A percentile compares a stretch with the other conserved stretches of the same genome.
Conservation (phyloP, 2,888 invertebrate species). For the Tolmerus cingulatus region DNA sequence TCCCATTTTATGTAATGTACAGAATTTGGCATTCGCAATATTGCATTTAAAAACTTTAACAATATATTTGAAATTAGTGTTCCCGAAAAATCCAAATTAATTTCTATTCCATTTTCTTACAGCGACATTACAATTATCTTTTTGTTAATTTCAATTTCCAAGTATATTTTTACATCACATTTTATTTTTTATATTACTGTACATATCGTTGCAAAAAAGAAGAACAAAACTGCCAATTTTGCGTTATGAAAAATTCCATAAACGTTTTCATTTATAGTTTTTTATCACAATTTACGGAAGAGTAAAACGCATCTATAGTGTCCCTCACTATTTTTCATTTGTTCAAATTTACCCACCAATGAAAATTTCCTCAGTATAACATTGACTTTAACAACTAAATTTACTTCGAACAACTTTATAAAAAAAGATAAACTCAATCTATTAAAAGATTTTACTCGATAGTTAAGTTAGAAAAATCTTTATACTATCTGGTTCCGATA, state of each 20-base stretch:
- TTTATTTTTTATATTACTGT: neutral
- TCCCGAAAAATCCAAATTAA: too few relatives aligned
- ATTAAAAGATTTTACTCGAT: neutral
- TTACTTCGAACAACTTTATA: neutral
- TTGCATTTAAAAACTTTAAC: too few relatives aligned
- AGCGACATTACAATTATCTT: too few relatives aligned
- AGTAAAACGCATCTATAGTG: neutral
- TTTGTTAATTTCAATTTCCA: too few relatives aligned
- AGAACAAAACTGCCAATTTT: neutral
- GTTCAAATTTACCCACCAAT: neutral
- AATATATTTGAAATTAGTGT: too few relatives aligned
- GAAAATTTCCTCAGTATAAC: neutral
- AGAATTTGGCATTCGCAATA: too few relatives aligned
- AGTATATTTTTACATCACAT: too few relatives aligned
- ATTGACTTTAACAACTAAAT: neutral
- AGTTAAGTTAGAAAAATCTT: neutral
- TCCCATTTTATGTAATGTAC: too few relatives aligned
- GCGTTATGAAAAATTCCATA: neutral
- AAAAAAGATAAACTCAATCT: neutral
- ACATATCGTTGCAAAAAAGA: neutral
- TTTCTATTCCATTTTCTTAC: too few relatives aligned
- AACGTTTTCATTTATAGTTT: neutral
- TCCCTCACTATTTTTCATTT: neutral
- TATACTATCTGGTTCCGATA: neutral
- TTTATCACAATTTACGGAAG: neutral